phyloP scores from a whole-genome alignment of 2,797 vertebrate species.

The Triplophysa bombifrons region DNA sequence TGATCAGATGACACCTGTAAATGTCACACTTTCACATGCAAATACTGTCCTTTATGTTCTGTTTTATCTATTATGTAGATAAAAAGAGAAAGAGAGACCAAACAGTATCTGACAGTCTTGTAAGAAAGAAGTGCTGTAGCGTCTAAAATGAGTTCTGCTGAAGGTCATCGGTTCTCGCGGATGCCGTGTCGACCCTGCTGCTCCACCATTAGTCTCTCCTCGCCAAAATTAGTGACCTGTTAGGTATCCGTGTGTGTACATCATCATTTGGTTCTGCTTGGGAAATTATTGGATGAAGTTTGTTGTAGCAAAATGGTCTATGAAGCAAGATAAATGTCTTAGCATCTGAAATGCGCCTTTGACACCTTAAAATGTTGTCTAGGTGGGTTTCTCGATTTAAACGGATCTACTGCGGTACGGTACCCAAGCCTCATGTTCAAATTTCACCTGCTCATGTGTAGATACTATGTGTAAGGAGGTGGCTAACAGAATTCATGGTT shows the following conservation, averaged over 20 bases:
- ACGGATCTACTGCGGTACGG: background rate
- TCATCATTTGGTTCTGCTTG: background rate
- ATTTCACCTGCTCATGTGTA: constrained; percentile 15
- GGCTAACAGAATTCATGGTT: constrained; percentile 9
- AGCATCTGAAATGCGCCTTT: no score
- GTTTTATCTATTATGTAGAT: constrained; percentile 20
- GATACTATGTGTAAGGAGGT: constrained; percentile 2
- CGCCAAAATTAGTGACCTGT: constrained; percentile 26
- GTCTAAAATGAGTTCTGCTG: constrained; percentile 14
- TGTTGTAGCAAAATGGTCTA: background rate
- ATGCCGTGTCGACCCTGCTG: constrained; percentile 21
- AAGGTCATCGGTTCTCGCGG: constrained; percentile 53
- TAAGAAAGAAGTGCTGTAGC: background rate
- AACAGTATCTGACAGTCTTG: constrained; percentile 14
- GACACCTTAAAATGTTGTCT: background rate
- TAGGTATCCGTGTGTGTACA: constrained; percentile 1
- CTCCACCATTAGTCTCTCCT: constrained; percentile 28
- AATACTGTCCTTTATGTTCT: constrained; percentile 29
- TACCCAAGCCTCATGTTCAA: constrained; percentile 12
- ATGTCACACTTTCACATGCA: constrained; percentile 34
- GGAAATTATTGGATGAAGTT: background rate
- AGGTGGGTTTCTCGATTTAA: background rate
- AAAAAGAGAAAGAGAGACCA: background rate
- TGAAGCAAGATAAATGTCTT: background rate
- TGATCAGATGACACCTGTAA: constrained; percentile 45